phyloP scores from a whole-genome alignment of 1,140 invertebrate species.

The Drosophila persimilis region DNA sequence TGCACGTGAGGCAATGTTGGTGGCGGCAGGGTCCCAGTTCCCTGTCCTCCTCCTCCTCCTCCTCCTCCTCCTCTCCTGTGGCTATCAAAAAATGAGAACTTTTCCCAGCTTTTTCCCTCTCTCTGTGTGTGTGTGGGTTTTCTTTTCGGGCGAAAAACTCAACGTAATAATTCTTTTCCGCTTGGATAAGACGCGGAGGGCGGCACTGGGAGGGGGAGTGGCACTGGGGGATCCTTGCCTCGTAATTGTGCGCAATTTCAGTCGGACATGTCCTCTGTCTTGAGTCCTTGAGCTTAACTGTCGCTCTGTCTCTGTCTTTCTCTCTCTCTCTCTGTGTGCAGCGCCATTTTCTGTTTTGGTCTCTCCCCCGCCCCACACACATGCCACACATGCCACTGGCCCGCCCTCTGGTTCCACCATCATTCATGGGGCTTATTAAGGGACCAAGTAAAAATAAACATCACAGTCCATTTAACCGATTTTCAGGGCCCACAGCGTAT shows the following conservation, averaged over 20 bases:
- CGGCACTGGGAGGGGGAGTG: background rate
- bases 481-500: conserved; percentile 38
- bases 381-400: conserved; percentile 37
- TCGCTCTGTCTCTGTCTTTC: conserved; percentile 4
- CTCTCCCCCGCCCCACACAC: conserved; percentile 10
- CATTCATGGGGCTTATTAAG: conserved; percentile 74
- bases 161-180: conserved; percentile 82
- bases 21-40: conserved; percentile 1
- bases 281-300: conserved; percentile 12
- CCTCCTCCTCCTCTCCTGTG: too few relatives aligned
- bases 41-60: too few relatives aligned
- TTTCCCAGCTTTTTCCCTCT: conserved; percentile 17
- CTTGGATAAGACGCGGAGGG: conserved; percentile 63
- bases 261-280: conserved; percentile 55
- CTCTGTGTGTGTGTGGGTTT: conserved; percentile 33
- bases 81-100: conserved; percentile 79
- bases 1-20: conserved; percentile 67
- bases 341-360: conserved; percentile 52
- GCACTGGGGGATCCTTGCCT: conserved; percentile 15
- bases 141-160: conserved; percentile 60
- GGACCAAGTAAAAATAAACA: conserved; percentile 66
- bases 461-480: conserved; percentile 80
- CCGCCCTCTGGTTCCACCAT: conserved; percentile 44
- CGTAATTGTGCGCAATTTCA: conserved; percentile 79
- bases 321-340: conserved; percentile 22